Conservation (phyloP, 1,140 invertebrate genomes). For the Antheraea pernyi region DNA sequence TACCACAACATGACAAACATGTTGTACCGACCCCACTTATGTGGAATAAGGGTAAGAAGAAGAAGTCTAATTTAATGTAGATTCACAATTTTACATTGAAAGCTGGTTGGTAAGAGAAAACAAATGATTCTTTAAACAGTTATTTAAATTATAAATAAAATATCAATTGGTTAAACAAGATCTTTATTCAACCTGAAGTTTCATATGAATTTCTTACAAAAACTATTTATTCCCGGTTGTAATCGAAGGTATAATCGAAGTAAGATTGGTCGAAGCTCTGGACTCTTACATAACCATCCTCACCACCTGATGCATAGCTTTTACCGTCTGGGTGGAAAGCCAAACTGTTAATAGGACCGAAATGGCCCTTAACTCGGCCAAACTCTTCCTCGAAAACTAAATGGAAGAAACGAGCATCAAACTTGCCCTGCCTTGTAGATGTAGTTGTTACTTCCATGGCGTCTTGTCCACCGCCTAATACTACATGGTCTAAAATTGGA, state of each 20-base stretch:
- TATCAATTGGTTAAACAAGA: neutral
- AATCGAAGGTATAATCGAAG: conserved; percentile 98
- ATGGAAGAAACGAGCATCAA: conserved; percentile 99
- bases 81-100: no score
- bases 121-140: no score
- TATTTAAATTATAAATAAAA: neutral
- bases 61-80: no score
- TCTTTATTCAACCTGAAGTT: neutral
- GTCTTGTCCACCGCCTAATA: conserved; percentile 98
- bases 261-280: conserved; percentile 98
- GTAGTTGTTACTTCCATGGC: conserved; percentile 99
- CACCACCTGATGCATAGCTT: conserved; percentile 97
- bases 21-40: no score
- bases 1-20: no score
- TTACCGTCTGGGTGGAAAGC: conserved; percentile 99
- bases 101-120: no score
- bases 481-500: conserved; percentile 96
- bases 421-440: conserved; percentile 96
- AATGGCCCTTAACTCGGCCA: conserved; percentile 98
- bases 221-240: conserved; percentile 71
- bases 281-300: conserved; percentile 98
- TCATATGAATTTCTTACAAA: neutral
- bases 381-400: conserved; percentile 99
- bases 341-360: conserved; percentile 99
- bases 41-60: no score